Percentiles rank a stretch among this genome's conserved stretches.
phyloP scores from a whole-genome alignment of 2,888 invertebrate species.

The Mimumesa dahlbomi region DNA sequence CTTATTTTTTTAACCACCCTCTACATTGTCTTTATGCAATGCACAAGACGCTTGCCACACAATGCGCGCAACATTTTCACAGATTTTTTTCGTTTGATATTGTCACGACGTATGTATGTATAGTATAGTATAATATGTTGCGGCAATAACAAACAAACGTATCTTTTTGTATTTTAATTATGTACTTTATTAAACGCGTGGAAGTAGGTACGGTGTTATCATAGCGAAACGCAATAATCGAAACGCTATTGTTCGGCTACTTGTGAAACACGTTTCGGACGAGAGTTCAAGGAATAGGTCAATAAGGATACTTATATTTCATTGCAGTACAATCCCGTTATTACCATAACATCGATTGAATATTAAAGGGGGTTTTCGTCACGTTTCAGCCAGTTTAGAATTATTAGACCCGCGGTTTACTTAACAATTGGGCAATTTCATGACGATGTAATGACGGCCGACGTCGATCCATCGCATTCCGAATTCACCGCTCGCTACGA shows the following conservation, averaged over 20 bases:
- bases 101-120: no score
- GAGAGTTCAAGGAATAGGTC: slow-evolving; percentile 11
- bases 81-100: neutral
- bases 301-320: neutral
- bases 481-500: slow-evolving; percentile 1
- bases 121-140: no score
- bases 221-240: no score
- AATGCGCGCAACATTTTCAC: neutral
- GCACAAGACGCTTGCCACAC: neutral
- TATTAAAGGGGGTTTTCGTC: slow-evolving; percentile 14
- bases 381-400: slow-evolving; percentile 4
- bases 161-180: no score
- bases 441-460: slow-evolving; percentile 14
- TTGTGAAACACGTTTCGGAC: neutral
- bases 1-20: slow-evolving; percentile 30
- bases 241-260: no score
- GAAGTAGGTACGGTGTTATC: no score
- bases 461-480: slow-evolving; percentile 7
- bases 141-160: no score
- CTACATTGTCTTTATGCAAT: neutral
- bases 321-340: neutral
- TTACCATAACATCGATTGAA: neutral
- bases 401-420: slow-evolving; percentile 3
- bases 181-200: no score
- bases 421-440: slow-evolving; percentile 30